phyloP scores from a whole-genome alignment of 2,888 invertebrate genomes.

The Zhuqinia jingwanae region DNA sequence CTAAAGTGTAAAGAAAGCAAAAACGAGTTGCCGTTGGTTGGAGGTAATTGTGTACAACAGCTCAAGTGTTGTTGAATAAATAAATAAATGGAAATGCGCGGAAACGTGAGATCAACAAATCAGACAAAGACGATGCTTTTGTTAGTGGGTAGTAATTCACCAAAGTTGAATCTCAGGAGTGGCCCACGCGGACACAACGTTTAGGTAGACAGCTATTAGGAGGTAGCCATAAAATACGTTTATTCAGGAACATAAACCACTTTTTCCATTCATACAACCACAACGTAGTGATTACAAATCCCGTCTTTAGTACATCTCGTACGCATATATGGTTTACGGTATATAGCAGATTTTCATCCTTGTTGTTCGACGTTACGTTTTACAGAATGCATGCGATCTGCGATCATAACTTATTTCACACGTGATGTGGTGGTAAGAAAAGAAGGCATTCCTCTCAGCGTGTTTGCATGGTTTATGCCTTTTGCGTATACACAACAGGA shows the following conservation, averaged over 20 bases:
- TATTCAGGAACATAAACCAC: not conserved
- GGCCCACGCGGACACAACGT: conserved; percentile 20
- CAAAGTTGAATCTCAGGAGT: conserved; percentile 19
- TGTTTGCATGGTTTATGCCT: no score
- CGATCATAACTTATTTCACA: conserved; percentile 10
- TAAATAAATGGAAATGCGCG: not conserved
- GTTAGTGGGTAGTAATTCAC: not conserved
- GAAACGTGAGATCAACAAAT: not conserved
- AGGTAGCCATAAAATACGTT: not conserved
- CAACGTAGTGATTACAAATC: not conserved
- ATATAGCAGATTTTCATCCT: not conserved
- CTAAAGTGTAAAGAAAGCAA: not conserved
- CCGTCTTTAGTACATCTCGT: not conserved
- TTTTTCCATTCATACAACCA: not conserved
- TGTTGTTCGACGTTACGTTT: not conserved
- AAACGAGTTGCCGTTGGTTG: not conserved
- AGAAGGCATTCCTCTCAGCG: not conserved
- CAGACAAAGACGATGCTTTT: not conserved
- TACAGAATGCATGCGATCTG: conserved; percentile 10
- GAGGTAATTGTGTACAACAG: not conserved
- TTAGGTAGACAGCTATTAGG: not conserved
- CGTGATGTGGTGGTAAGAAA: not conserved
- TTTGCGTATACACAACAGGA: no score
- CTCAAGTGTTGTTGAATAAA: not conserved
- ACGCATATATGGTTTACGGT: not conserved